Base-by-base conservation (phyloP, 2,888 invertebrate genomes). In the Caenorhabditis angaria region DNA sequence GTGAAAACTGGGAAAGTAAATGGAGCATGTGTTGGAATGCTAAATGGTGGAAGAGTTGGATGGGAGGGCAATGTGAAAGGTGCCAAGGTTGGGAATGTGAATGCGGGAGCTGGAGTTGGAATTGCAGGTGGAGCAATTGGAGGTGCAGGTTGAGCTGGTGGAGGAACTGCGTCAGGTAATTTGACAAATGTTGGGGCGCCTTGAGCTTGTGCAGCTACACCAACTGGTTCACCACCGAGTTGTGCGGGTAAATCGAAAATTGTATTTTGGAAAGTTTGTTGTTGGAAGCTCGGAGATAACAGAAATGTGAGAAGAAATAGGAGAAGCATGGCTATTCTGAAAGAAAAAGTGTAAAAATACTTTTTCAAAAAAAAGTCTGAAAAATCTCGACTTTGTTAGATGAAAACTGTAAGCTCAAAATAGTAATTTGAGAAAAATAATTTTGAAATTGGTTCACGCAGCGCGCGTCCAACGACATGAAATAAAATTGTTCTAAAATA, bases 11-110 rank as follows among this genome's bases (percentile, higher is more conserved):
- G n/a, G n/a, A n/a, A n/a, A n/a, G n/a, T n/a, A n/a, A 70, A 54
- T 56, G 75, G 75, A 22, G 56, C 61, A 62, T 71, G 75, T 12
- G 79, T 72, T n/a, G 77, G 77, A 68, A 77, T 73, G n/a, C 75
- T 75, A 35, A 70, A 70, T 47, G 70, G 74, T 58, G 69, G 63
- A 32, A 63, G 14, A 4, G 76, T 65, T 24, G 79, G 75, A 56
- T 65, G 70, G 12, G 64, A 62, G 24, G 79, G 75, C 35, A 77
- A 63, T 10, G 72, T 76, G 61, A 73, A 69, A 14, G 77, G 69
- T 20, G 79, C 68, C 24, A 67, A 65, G 12, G 64, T 65, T 24
- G 79, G 75, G 24, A 77, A 63, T 6, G 72, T 76, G 61, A 73
- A 69, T 14, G 76, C 68, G 35, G 70, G 69, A 54, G 70, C 64